Evolutionary conservation across 2,888 invertebrate species (phyloP).

Genomic region (Stenchaetothrips biformis): DNA sequence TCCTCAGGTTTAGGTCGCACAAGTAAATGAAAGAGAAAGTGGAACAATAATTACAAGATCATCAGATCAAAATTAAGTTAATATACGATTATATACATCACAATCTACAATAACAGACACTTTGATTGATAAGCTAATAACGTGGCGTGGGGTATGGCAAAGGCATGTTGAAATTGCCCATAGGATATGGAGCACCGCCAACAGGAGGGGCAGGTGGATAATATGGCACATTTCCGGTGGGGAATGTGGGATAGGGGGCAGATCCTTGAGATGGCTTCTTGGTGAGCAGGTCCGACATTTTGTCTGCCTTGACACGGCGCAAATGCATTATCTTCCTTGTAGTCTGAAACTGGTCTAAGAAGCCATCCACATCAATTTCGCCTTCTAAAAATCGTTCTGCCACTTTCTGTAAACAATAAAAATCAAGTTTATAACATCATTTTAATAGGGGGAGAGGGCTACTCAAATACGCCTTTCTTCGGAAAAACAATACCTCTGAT

Average conservation of each 20-base stretch:
- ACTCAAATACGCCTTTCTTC: background rate
- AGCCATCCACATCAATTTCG: slow-evolving; percentile 68
- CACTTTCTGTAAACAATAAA: slow-evolving; percentile 48
- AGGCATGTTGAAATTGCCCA: slow-evolving; percentile 71
- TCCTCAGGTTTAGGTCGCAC: no score
- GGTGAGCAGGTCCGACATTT: slow-evolving; percentile 71
- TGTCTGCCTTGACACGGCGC: slow-evolving; percentile 87
- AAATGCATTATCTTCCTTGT: slow-evolving; percentile 72
- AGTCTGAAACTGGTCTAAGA: slow-evolving; percentile 76
- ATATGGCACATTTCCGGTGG: background rate
- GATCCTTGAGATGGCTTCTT: slow-evolving; percentile 40
- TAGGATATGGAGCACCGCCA: slow-evolving; percentile 57
- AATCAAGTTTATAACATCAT: background rate
- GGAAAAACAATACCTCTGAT: slow-evolving; percentile 60
- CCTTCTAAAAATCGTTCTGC: slow-evolving; percentile 76
- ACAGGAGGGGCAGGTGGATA: slow-evolving; percentile 46
- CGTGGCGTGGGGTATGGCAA: slow-evolving; percentile 25
- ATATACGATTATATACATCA: no score
- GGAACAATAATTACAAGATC: no score
- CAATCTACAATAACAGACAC: no score
- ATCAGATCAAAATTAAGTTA: no score
- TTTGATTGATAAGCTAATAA: background rate
- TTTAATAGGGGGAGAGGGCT: background rate
- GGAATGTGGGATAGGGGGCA: slow-evolving; percentile 22
- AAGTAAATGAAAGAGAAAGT: no score